Base-by-base conservation (phyloP, 2,797 vertebrate genomes). In the Hippocampus kuda region DNA sequence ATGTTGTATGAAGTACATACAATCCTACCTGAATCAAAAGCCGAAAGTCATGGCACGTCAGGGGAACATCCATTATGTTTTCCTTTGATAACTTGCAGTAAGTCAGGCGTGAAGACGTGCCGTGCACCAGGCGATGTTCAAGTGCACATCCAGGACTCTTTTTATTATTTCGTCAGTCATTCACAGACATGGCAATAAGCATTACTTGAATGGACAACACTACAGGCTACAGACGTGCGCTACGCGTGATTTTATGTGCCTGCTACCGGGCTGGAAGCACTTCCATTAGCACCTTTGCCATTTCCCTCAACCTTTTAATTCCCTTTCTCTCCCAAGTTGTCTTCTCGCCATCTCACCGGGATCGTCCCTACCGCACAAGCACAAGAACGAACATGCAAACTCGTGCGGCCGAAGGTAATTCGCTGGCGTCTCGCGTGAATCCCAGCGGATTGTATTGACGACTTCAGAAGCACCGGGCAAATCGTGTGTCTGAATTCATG, bases 401-500 rank as follows among this genome's bases (percentile, higher is more conserved):
- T 13, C 1, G 38, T 24, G 41, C 41, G 63, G 24, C 1, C 24
- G 63, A 10, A 65, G 44, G 15, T 16, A 26, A 20, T 26, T 10
- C n/a, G 11, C 26, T 2, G 63, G 24, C 13, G 15, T 27, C 26
- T 48, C 44, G 8, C 20, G 22, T 13, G 62, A 64, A 46, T 46
- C 22, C 18, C 63, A 27, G 44, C 72, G 76, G 73, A 81, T 83
- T 83, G 74, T 75, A 80, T 69, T 84, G 83, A 86, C 70, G 75
- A 78, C 76, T 73, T 77, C 69, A 75, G 72, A 84, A 81, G 79
- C 75, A 72, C 69, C 77, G 74, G 71, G 69, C 70, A 79, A 85
- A 84, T 84, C 82, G 85, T 86, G 75, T 79, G 71, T 85, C 83
- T 88, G 72, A 81, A 79, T 84, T 83, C 82, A 81, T 80, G 77